Evolutionary conservation across 2,888 invertebrate genomes (phyloP).

Genomic region (Euproctis similis): DNA sequence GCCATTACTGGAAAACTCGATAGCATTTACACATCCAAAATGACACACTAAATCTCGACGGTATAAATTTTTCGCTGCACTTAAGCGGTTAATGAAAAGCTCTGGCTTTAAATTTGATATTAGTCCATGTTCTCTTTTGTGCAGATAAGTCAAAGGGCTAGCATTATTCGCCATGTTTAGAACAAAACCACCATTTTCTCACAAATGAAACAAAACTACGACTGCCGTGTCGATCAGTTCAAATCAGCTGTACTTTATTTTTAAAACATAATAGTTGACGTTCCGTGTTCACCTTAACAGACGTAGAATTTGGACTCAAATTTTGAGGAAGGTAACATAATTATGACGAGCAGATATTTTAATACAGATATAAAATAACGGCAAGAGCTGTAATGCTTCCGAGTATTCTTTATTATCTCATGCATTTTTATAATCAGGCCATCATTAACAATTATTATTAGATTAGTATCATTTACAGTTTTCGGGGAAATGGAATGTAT

Average conservation of each 20-base stretch:
- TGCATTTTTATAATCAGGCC: too few relatives aligned
- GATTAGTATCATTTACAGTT: too few relatives aligned
- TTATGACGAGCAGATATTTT: too few relatives aligned
- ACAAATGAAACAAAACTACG: conserved; percentile 39
- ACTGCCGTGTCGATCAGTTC: conserved; percentile 55
- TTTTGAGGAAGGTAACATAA: too few relatives aligned
- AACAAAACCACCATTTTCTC: conserved; percentile 60
- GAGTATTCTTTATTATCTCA: too few relatives aligned
- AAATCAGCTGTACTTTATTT: conserved; percentile 64
- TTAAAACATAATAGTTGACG: too few relatives aligned
- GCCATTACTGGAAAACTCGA: conserved; percentile 94
- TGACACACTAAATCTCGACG: conserved; percentile 90
- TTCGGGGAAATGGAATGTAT: too few relatives aligned
- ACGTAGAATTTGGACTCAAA: too few relatives aligned
- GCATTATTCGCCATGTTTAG: conserved; percentile 67
- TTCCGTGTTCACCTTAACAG: too few relatives aligned
- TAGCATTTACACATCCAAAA: conserved; percentile 97
- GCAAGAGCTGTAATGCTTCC: too few relatives aligned
- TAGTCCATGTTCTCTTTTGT: conserved; percentile 78
- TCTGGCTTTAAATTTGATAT: conserved; percentile 75
- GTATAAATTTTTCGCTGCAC: conserved; percentile 84
- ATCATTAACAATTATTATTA: too few relatives aligned
- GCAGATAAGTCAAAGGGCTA: conserved; percentile 77
- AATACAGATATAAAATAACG: too few relatives aligned
- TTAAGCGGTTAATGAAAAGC: conserved; percentile 78